A percentile compares a stretch with the other conserved stretches of the same genome.
These are phyloP conservation scores for Heloderma charlesbogerti DNA, from an alignment of 2,113 vertebrate species.

Conservation along the genomic window DNA sequence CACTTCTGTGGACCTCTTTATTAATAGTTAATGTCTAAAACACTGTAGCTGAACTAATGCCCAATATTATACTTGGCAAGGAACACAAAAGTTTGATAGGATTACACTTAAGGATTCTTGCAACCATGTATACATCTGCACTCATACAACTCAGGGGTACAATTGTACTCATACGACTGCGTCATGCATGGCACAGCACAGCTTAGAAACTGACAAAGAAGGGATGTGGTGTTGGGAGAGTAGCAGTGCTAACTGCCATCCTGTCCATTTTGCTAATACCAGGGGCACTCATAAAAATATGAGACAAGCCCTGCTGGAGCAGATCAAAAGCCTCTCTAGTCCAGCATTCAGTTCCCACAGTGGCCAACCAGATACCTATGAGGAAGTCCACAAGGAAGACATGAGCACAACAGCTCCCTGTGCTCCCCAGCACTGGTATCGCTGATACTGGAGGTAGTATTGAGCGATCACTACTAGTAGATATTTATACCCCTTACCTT, in stretches of 20 bases:
- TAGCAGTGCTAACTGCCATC: neutral
- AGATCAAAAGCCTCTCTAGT: too few relatives aligned
- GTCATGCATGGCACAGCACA: neutral
- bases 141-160: neutral
- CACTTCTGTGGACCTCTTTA: neutral
- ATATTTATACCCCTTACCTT: too few relatives aligned
- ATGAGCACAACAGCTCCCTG: too few relatives aligned
- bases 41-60: neutral
- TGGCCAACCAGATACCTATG: too few relatives aligned
- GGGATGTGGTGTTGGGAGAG: neutral
- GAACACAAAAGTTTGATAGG: neutral
- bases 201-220: neutral
- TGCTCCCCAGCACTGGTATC: too few relatives aligned
- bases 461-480: too few relatives aligned
- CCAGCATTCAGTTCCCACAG: too few relatives aligned
- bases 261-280: neutral
- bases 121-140: too few relatives aligned
- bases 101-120: too few relatives aligned
- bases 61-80: neutral
- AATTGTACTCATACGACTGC: neutral
- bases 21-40: neutral
- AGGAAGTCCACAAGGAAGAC: too few relatives aligned
- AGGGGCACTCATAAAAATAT: neutral
- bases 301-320: too few relatives aligned
- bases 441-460: too few relatives aligned